Evolutionary conservation across 2,113 vertebrate species (phyloP), one percentile per base, ranked within the genome.

Genomic region (Collichthys lucidus): DNA sequence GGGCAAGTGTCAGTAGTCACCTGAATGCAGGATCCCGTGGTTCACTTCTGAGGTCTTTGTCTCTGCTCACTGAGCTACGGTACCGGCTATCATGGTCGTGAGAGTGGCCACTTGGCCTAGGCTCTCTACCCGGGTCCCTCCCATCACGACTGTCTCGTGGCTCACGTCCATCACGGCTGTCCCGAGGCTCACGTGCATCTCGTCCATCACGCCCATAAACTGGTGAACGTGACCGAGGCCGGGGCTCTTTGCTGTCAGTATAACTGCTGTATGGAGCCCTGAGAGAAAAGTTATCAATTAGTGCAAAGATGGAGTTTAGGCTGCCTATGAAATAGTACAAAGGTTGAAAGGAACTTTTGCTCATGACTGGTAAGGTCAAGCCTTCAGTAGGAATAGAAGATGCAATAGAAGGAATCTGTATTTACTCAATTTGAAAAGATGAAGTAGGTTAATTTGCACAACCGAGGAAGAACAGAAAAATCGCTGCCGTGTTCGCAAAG

Each of bases 51-150:
- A 69, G 9, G 59, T 95, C 94, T 22, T 95, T 96, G 52, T 95
- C 95, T 60, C 95, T 82, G 79, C 82, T 86, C 47, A 96, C 96
- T 0, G 93, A 79, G 56, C 86, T 42, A 49, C 95, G 94, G 88
- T 95, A 97, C 11, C 96, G 91, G 56, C 95, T 96, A 3, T 96
- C 95, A 2, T 91, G 89, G 44, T 94, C 97, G 35, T 97, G 93
- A 35, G 95, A 93, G 64, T 96, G 96, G 52, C 95, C 92, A 1
- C 92, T 59, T 9, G 74, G 65, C 60, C 93, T 22, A 53, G 80
- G 72, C 53, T 97, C 96, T 62, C 96, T 91, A 42, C 52, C 60
- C 0, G 85, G 50, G 24, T 96, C 96, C 59, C 89, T 89, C 52
- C 53, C 96, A 91, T 84, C 79, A 53, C 17, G 90, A 1, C 94